Percentiles rank a stretch among this genome's conserved stretches.
Evolutionary conservation across 2,888 invertebrate genomes (phyloP).

Genomic region (Machimus rusticus): DNA sequence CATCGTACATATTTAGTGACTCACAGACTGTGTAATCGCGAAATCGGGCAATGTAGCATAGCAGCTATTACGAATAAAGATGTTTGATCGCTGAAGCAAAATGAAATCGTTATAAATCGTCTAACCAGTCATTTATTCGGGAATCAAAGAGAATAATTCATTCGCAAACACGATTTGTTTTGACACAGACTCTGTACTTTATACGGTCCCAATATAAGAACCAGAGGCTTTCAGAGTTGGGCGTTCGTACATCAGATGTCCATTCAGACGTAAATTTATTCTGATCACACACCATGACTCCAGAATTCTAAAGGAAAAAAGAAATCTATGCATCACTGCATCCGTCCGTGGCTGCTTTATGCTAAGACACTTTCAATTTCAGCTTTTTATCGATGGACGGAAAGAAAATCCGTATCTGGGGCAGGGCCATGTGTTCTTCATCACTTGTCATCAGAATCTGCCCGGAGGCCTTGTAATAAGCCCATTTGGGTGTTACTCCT

Average conservation of each 20-base stretch:
- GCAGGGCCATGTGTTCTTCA: constrained; percentile 14
- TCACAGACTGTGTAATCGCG: background rate
- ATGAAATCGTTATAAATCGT: background rate
- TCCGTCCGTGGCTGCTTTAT: background rate
- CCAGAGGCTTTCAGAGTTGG: background rate
- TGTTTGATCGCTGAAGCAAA: background rate
- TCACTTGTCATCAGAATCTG: constrained; percentile 12
- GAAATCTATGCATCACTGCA: constrained; percentile 16
- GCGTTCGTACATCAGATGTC: background rate
- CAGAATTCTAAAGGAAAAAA: background rate
- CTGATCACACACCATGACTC: constrained; percentile 8
- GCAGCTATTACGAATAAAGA: background rate
- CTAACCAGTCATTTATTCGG: background rate
- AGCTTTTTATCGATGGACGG: background rate
- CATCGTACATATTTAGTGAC: background rate
- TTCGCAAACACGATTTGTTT: background rate
- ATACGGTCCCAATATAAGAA: background rate
- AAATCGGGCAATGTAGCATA: background rate
- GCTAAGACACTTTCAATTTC: constrained; percentile 22
- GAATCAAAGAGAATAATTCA: background rate
- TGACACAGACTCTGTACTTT: background rate
- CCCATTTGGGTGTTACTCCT: constrained; percentile 2
- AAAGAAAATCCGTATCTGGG: background rate
- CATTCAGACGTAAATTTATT: constrained; percentile 11
- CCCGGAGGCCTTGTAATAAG: background rate